A percentile compares a stretch with the other conserved stretches of the same genome.
phyloP scores from a whole-genome alignment of 1,140 invertebrate genomes.

The Paralvinella palmiformis region DNA sequence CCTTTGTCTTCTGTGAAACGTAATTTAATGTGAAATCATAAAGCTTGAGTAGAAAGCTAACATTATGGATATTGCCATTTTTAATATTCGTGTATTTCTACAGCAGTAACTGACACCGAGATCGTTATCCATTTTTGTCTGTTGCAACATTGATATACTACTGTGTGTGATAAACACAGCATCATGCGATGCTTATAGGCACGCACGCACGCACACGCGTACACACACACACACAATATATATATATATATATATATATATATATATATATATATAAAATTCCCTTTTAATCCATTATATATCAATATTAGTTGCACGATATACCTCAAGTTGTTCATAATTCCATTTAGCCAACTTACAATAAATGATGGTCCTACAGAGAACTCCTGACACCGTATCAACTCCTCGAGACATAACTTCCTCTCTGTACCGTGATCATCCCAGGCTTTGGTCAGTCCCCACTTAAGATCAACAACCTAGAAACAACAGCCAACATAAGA shows the following conservation, averaged over 20 bases:
- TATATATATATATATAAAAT: too few relatives aligned
- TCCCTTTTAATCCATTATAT: not conserved
- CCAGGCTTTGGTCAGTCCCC: conserved; percentile 16
- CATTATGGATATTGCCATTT: too few relatives aligned
- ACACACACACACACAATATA: too few relatives aligned
- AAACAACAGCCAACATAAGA: not conserved
- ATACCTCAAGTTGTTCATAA: not conserved
- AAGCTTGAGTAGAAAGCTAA: too few relatives aligned
- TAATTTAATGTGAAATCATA: too few relatives aligned
- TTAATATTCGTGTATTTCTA: too few relatives aligned
- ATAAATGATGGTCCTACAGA: conserved; percentile 15
- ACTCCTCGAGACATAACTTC: not conserved
- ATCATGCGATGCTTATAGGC: not conserved
- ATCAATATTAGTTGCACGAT: not conserved
- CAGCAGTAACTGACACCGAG: too few relatives aligned
- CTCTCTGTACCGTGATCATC: not conserved
- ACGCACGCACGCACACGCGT: not conserved
- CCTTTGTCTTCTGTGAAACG: too few relatives aligned
- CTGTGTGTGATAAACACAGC: too few relatives aligned
- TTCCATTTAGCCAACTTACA: not conserved
- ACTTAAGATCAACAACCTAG: conserved; percentile 19
- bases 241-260: not conserved
- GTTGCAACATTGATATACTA: too few relatives aligned
- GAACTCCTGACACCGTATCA: conserved; percentile 4
- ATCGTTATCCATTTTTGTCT: too few relatives aligned